A percentile compares a stretch with the other conserved stretches of the same genome.
Conservation (phyloP, 1,140 invertebrate genomes). For the Drosophila teissieri region DNA sequence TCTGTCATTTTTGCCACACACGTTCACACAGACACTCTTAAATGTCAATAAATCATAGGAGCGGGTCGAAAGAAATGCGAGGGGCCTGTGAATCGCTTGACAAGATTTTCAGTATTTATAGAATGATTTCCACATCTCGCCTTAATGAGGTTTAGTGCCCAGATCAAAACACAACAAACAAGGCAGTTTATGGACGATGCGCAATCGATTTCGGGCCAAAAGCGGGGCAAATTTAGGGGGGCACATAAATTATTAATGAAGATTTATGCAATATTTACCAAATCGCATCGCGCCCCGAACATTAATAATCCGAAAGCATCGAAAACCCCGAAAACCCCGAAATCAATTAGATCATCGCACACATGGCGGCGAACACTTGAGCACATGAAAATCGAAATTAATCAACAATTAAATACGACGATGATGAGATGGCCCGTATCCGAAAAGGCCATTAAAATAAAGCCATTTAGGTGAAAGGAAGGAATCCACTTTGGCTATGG, state of each 20-base stretch:
- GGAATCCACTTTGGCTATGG: slow-evolving; percentile 22
- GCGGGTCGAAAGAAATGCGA: slow-evolving; percentile 3
- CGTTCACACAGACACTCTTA: slow-evolving; percentile 60
- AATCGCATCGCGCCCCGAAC: slow-evolving; percentile 21
- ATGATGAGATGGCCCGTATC: slow-evolving; percentile 40
- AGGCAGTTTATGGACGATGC: slow-evolving; percentile 48
- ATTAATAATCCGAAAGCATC: slow-evolving; percentile 41
- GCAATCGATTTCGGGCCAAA: slow-evolving; percentile 19
- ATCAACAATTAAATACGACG: slow-evolving; percentile 71
- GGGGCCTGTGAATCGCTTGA: slow-evolving; percentile 28
- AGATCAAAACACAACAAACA: slow-evolving; percentile 65
- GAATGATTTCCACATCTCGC: slow-evolving; percentile 37
- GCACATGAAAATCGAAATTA: slow-evolving; percentile 59
- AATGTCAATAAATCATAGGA: slow-evolving; percentile 78
- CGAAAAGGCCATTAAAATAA: slow-evolving; percentile 45
- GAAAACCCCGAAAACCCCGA: slow-evolving; percentile 21
- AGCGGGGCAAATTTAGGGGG: slow-evolving; percentile 13
- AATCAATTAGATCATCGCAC: slow-evolving; percentile 49
- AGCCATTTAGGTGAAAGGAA: slow-evolving; percentile 50
- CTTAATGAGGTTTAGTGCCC: slow-evolving; percentile 67
- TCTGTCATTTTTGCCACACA: slow-evolving; percentile 44
- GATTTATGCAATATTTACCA: slow-evolving; percentile 51
- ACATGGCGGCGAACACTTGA: slow-evolving; percentile 42
- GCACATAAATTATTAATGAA: slow-evolving; percentile 43
- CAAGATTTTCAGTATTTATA: slow-evolving; percentile 56